A percentile compares a stretch with the other conserved stretches of the same genome.
phyloP scores from a whole-genome alignment of 2,888 invertebrate genomes.

The Eulithis prunata region DNA sequence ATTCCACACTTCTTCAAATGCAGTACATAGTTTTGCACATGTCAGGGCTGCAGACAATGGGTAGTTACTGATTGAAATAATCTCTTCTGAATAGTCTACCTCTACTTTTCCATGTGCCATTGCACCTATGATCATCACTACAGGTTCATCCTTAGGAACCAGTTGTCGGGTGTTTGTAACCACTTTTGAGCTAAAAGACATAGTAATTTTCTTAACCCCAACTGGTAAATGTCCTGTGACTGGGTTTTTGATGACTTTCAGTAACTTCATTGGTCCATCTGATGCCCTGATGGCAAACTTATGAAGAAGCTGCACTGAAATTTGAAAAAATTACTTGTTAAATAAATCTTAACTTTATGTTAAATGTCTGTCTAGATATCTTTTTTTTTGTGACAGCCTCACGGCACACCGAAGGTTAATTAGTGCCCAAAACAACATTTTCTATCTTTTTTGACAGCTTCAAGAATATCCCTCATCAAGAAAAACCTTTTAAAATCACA shows the following conservation, averaged over 20 bases:
- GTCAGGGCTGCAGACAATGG: constrained; percentile 98
- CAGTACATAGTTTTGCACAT: constrained; percentile 96
- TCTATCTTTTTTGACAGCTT: no score
- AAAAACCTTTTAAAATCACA: background rate
- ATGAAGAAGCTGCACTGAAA: constrained; percentile 96
- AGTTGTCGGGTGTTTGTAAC: constrained; percentile 88
- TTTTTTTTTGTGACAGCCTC: no score
- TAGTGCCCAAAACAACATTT: no score
- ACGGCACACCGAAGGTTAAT: no score
- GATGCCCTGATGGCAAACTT: constrained; percentile 96
- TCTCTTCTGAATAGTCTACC: constrained; percentile 95
- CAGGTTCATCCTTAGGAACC: constrained; percentile 91
- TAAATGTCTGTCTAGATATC: no score
- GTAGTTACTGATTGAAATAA: constrained; percentile 96
- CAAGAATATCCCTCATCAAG: no score
- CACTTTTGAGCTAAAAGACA: constrained; percentile 94
- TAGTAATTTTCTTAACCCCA: constrained; percentile 94
- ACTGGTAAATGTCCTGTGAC: constrained; percentile 97
- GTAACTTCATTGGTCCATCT: constrained; percentile 93
- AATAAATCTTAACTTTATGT: no score
- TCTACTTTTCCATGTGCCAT: constrained; percentile 98
- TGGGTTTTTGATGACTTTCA: constrained; percentile 99
- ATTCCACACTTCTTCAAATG: constrained; percentile 97
- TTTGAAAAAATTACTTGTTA: background rate
- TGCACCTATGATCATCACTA: constrained; percentile 96